Base-by-base conservation (phyloP, 2,113 vertebrate species). In the Perca fluviatilis region DNA sequence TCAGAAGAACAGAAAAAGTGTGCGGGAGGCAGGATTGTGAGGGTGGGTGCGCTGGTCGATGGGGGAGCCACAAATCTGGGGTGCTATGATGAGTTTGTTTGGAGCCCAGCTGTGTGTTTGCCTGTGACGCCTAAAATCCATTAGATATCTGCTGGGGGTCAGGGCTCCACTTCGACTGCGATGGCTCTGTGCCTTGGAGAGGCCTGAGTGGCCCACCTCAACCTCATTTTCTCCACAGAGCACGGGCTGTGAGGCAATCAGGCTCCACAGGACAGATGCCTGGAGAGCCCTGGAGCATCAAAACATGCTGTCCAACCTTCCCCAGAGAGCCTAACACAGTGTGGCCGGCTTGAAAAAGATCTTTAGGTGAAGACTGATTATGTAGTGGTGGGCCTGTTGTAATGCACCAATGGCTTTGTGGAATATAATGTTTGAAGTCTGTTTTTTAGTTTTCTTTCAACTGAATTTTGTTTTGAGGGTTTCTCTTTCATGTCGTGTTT, bases 61-160 rank as follows among this genome's bases (percentile, higher is more conserved):
- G 73, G 84, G 85, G 82, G 88, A 79, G 91, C 80, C 76, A 83
- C 82, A 89, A 86, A 93, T 92, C 91, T 82, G 85, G 82, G 92
- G 82, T 84, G 83, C 89, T 86, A 84, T 95, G 94, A 95, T 95
- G 92, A 94, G 95, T 94, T 94, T 94, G 94, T 95, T 95, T 94
- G 93, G 94, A 93, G 87, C 88, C 93, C 94, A 94, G 94, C 94
- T 95, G 95, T 91, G 93, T 94, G 94, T 95, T 95, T 95, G 92
- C 91, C 92, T 87, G 89, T 80, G 89, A 93, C 74, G 94, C 91
- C 93, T 93, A 91, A 94, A 95, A 95, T 93, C 95, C 92, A 95
- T 95, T 94, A 95, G 93, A 94, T 94, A 94, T 95, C 94, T 92
- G 92, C 94, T 89, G 92, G 93, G 91, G 94, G 93, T 94, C 94